Percentiles rank a stretch among this genome's conserved stretches.
These are phyloP conservation scores for Cuculus canorus DNA, from an alignment of 2,797 vertebrate genomes.

Conservation along the genomic window DNA sequence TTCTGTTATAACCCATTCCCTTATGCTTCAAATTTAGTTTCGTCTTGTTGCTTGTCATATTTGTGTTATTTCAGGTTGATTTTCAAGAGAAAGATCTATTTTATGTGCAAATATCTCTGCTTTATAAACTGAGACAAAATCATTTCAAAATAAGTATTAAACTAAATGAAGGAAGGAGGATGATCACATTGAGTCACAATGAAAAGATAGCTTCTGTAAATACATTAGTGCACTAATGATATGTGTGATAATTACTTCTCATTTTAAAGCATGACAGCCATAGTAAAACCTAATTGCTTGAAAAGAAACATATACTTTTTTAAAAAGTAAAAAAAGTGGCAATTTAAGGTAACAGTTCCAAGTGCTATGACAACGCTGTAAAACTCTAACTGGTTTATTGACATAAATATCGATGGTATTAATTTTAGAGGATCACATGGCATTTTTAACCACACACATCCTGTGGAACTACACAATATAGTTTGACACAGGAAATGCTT, in stretches of 20 bases:
- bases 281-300: background rate
- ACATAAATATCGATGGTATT: background rate
- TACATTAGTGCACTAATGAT: background rate
- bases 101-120: background rate
- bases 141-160: background rate
- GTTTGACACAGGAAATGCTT: background rate
- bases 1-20: background rate
- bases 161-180: background rate
- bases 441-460: background rate
- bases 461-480: background rate
- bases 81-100: background rate
- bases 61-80: background rate
- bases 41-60: background rate
- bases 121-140: background rate
- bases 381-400: background rate
- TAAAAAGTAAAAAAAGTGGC: background rate
- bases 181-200: background rate
- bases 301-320: background rate
- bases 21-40: background rate
- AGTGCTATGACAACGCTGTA: background rate
- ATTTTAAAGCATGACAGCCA: background rate
- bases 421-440: background rate
- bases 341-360: background rate
- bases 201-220: background rate
- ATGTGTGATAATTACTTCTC: background rate